A percentile compares a stretch with the other conserved stretches of the same genome.
Evolutionary conservation across 2,888 invertebrate genomes (phyloP).

Genomic region (Synergus itoensis): DNA sequence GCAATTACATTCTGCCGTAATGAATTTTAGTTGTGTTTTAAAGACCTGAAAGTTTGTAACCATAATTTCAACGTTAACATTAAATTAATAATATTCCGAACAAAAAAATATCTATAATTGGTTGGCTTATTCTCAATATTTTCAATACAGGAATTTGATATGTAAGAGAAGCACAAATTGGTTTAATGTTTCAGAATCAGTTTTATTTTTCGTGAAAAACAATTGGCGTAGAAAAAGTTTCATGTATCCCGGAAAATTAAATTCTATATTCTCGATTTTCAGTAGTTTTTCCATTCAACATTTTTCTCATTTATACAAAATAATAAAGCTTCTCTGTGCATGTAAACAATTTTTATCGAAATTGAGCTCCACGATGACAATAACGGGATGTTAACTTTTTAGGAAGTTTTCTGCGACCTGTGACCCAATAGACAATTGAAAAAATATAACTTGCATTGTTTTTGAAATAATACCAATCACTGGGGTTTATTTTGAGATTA

Average conservation of each 20-base stretch:
- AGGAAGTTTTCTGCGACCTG: no score
- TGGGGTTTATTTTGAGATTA: background rate
- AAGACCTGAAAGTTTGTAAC: background rate
- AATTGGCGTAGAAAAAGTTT: background rate
- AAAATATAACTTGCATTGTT: background rate
- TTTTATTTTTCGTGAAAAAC: background rate
- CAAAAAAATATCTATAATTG: no score
- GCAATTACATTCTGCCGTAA: background rate
- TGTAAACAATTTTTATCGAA: background rate
- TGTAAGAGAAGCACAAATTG: no score
- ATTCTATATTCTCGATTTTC: conserved; percentile 42
- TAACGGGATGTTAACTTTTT: no score
- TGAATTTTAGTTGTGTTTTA: background rate
- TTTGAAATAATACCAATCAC: background rate
- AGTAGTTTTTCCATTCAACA: background rate
- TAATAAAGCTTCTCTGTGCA: background rate
- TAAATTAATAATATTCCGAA: no score
- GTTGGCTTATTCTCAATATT: no score
- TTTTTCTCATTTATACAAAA: background rate
- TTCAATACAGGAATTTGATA: no score
- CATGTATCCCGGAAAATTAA: conserved; percentile 42
- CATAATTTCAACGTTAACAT: background rate
- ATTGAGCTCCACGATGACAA: background rate
- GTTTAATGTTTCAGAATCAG: background rate
- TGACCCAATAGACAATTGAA: no score